Conservation (phyloP, 2,113 vertebrate genomes). For the Vireo altiloquus region DNA sequence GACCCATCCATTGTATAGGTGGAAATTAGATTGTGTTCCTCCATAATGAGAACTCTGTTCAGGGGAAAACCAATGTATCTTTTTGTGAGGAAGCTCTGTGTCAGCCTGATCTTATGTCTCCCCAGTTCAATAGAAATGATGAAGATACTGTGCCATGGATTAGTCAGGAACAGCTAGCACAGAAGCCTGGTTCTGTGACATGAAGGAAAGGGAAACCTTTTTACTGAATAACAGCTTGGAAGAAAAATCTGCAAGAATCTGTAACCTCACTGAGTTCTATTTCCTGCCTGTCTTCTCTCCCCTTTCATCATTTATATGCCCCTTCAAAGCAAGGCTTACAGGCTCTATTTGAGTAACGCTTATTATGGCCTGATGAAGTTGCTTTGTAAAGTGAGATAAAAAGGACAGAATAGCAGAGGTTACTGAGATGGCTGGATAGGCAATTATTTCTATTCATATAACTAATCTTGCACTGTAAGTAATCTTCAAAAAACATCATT, state of each 20-base stretch:
- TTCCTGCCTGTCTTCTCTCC: slow-evolving; percentile 9
- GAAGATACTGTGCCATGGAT: not conserved
- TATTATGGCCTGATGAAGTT: slow-evolving; percentile 32
- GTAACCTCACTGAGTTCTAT: slow-evolving; percentile 14
- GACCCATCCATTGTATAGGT: slow-evolving; percentile 34
- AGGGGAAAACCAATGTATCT: slow-evolving; percentile 23
- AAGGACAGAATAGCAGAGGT: not conserved
- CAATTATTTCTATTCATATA: slow-evolving; percentile 22
- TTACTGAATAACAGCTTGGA: not conserved
- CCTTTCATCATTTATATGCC: not conserved
- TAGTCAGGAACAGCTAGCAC: not conserved
- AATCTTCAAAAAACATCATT: not conserved
- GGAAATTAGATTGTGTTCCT: slow-evolving; percentile 56
- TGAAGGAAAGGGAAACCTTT: not conserved
- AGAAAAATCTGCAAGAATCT: slow-evolving; percentile 33
- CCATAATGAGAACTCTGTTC: slow-evolving; percentile 29
- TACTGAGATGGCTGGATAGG: not conserved
- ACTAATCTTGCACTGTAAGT: not conserved
- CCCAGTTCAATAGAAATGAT: slow-evolving; percentile 14
- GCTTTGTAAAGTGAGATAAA: slow-evolving; percentile 13
- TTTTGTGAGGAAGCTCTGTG: slow-evolving; percentile 20
- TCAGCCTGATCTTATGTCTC: slow-evolving; percentile 6
- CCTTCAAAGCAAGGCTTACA: not conserved
- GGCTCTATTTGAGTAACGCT: not conserved
- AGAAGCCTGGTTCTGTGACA: not conserved